These are phyloP conservation scores for Micronycteris hirsuta DNA, from an alignment of 2,113 vertebrate genomes.

Conservation along the genomic window DNA sequence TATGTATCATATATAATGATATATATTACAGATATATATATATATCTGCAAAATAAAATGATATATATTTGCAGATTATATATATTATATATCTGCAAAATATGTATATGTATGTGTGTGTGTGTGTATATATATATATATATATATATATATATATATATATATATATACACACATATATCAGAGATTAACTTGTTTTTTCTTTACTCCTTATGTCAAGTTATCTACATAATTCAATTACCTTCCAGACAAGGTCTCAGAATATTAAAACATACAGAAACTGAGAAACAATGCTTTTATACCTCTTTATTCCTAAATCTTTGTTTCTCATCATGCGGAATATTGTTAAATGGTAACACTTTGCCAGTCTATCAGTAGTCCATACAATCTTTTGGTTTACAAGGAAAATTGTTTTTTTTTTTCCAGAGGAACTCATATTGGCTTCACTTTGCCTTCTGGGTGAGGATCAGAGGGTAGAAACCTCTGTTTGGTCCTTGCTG, in stretches of 20 bases:
- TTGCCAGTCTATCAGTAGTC: neutral
- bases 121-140: no score
- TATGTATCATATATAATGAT: neutral
- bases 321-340: neutral
- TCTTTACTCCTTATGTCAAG: slow-evolving; percentile 50
- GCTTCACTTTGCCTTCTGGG: neutral
- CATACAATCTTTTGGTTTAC: neutral
- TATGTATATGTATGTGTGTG: no score
- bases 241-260: slow-evolving; percentile 50
- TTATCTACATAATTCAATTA: slow-evolving; percentile 75
- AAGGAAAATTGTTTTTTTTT: neutral
- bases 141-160: neutral
- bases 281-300: slow-evolving; percentile 8
- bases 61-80: no score
- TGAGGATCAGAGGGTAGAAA: no score
- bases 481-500: neutral
- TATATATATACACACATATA: neutral
- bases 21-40: no score
- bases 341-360: neutral
- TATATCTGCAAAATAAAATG: no score
- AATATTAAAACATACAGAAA: slow-evolving; percentile 51
- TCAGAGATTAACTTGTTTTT: slow-evolving; percentile 34
- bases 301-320: slow-evolving; percentile 40
- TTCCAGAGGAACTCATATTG: neutral
- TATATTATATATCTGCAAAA: no score